Conservation (phyloP, 2,113 vertebrate species). For the Polyodon spathula region DNA sequence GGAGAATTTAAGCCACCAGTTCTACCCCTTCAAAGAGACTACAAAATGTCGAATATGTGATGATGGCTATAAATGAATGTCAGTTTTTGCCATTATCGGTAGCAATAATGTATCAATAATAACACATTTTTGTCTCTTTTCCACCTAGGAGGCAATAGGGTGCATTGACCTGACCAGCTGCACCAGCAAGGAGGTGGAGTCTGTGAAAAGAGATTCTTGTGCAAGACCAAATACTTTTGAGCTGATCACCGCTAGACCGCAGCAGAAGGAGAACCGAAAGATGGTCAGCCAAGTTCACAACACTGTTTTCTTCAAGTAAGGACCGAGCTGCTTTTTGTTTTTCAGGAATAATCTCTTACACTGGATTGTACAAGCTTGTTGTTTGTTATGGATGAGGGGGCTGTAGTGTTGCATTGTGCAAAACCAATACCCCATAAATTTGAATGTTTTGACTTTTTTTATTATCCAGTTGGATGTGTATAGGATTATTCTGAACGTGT, state of each 20-base stretch:
- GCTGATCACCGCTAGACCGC: slow-evolving; percentile 39
- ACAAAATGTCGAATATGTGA: too few species aligned
- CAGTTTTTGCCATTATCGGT: too few species aligned
- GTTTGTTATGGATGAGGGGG: too few species aligned
- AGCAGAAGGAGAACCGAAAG: slow-evolving; percentile 31
- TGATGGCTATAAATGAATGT: too few species aligned
- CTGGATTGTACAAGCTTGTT: too few species aligned
- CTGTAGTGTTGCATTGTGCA: too few species aligned
- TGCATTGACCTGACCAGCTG: slow-evolving; percentile 45
- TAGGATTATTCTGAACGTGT: too few species aligned
- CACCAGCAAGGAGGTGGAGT: slow-evolving; percentile 38
- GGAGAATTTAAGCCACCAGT: too few species aligned
- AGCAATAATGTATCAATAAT: too few species aligned
- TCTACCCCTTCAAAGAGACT: too few species aligned
- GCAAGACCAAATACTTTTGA: slow-evolving; percentile 66
- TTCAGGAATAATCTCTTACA: neutral
- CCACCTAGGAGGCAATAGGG: slow-evolving; percentile 49
- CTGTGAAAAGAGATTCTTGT: slow-evolving; percentile 54
- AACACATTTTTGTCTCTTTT: slow-evolving; percentile 2
- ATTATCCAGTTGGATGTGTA: neutral
- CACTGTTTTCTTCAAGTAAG: slow-evolving; percentile 17
- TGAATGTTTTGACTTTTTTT: too few species aligned
- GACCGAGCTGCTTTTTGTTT: neutral
- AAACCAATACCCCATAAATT: too few species aligned
- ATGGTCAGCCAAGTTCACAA: slow-evolving; percentile 43